Conservation (phyloP, 2,113 vertebrate genomes). For the Apteryx owenii region DNA sequence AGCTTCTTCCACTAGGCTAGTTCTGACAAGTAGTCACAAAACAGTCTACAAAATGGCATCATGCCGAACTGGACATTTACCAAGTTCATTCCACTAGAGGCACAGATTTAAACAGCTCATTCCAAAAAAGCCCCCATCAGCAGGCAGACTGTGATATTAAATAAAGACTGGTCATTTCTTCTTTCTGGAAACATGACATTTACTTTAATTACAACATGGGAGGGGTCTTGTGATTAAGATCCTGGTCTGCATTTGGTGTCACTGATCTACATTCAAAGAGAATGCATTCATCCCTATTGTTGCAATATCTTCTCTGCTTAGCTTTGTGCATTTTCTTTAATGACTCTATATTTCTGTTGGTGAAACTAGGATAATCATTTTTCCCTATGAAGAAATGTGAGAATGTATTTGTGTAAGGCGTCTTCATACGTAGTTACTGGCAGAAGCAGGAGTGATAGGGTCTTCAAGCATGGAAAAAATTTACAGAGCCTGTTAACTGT, state of each 20-base stretch:
- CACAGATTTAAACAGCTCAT: neutral
- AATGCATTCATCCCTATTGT: neutral
- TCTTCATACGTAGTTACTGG: neutral
- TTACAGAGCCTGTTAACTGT: neutral
- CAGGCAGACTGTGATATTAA: neutral
- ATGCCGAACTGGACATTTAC: neutral
- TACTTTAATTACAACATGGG: neutral
- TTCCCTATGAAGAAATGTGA: neutral
- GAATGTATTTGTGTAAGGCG: neutral
- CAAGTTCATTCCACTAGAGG: neutral
- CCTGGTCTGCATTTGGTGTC: neutral
- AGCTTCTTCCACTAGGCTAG: neutral
- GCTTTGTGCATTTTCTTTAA: neutral
- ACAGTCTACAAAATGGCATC: neutral
- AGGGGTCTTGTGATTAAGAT: neutral
- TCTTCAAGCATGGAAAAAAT: neutral
- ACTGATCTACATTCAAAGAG: neutral
- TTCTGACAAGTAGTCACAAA: neutral
- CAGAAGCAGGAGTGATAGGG: neutral
- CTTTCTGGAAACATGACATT: neutral
- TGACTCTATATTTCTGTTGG: neutral
- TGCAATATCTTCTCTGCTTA: neutral
- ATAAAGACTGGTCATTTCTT: neutral
- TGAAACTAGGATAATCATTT: neutral
- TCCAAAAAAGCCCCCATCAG: neutral